These are phyloP conservation scores for Vannuccia rotundouncinata DNA, from an alignment of 2,888 invertebrate species.

Conservation along the genomic window DNA sequence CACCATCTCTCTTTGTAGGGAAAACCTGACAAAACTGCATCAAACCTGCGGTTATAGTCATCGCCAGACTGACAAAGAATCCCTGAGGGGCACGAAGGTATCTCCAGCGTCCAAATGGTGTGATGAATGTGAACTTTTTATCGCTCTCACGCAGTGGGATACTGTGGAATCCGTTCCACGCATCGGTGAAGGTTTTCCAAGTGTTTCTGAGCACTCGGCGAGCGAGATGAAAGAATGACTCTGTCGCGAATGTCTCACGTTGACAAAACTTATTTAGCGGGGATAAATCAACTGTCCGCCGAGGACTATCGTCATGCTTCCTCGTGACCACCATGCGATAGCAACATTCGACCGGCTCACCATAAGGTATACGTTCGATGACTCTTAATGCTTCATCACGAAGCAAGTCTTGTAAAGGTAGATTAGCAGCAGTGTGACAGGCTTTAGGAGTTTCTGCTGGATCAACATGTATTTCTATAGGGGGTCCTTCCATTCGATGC, in stretches of 20 bases:
- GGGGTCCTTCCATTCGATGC: not conserved
- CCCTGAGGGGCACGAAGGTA: constrained; percentile 41
- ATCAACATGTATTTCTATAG: not conserved
- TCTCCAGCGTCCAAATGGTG: constrained; percentile 40
- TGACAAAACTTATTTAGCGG: constrained; percentile 11
- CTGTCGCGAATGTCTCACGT: not conserved
- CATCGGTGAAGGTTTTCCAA: constrained; percentile 41
- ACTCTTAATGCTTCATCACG: constrained; percentile 7
- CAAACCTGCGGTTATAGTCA: constrained; percentile 42
- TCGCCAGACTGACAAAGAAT: constrained; percentile 41
- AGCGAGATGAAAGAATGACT: constrained; percentile 40
- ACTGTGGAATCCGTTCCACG: constrained; percentile 41
- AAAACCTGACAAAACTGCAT: constrained; percentile 39
- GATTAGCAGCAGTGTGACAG: not conserved
- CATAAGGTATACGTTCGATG: constrained; percentile 15
- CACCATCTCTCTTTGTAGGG: constrained; percentile 40
- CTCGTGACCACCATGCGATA: constrained; percentile 9
- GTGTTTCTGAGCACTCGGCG: constrained; percentile 40
- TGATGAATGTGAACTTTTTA: constrained; percentile 40
- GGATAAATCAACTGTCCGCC: constrained; percentile 10
- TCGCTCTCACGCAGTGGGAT: constrained; percentile 41
- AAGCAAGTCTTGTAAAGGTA: not conserved
- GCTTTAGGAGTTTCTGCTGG: not conserved
- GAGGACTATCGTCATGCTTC: not conserved
- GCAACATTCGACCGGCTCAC: not conserved